These are phyloP conservation scores for Poeciliopsis infans DNA, from an alignment of 2,797 vertebrate genomes.

Conservation along the genomic window DNA sequence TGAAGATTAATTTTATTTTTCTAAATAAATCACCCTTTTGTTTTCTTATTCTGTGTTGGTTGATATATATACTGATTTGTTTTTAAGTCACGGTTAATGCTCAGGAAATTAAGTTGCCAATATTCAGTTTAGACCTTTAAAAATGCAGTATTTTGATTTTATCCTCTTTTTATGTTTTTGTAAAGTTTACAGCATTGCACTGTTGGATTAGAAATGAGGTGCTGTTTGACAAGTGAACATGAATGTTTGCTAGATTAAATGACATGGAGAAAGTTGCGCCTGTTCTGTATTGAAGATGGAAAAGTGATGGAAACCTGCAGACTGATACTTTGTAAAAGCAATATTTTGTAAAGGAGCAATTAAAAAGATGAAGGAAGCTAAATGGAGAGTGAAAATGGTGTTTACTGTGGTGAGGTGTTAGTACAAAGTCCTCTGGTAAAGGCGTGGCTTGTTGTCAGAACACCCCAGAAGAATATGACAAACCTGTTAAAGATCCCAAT, in stretches of 20 bases:
- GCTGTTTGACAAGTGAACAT: constrained; percentile 11
- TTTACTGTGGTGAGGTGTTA: constrained; percentile 20
- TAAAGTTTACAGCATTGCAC: neutral
- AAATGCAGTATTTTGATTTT: neutral
- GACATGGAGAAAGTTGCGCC: neutral
- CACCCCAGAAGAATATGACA: constrained; percentile 14
- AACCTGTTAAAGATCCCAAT: constrained; percentile 15
- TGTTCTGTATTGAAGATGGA: constrained; percentile 21
- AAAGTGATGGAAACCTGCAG: neutral
- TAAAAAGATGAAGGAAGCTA: constrained; percentile 32
- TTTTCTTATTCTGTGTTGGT: constrained; percentile 5
- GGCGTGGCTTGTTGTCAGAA: constrained; percentile 6
- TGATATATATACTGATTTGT: constrained; percentile 23
- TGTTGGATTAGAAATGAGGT: neutral
- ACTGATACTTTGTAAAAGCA: constrained; percentile 16
- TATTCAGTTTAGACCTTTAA: constrained; percentile 18
- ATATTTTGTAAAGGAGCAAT: constrained; percentile 20
- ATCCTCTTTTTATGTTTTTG: neutral
- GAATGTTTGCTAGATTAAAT: constrained; percentile 9
- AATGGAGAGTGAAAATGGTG: constrained; percentile 24
- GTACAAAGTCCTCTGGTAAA: constrained; percentile 24
- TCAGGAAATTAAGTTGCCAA: constrained; percentile 15
- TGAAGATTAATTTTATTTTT: neutral
- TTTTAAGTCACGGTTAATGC: constrained; percentile 4
- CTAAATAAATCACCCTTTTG: neutral